Evolutionary conservation across 2,797 vertebrate genomes (phyloP).

Genomic region (Anniella stebbinsi): DNA sequence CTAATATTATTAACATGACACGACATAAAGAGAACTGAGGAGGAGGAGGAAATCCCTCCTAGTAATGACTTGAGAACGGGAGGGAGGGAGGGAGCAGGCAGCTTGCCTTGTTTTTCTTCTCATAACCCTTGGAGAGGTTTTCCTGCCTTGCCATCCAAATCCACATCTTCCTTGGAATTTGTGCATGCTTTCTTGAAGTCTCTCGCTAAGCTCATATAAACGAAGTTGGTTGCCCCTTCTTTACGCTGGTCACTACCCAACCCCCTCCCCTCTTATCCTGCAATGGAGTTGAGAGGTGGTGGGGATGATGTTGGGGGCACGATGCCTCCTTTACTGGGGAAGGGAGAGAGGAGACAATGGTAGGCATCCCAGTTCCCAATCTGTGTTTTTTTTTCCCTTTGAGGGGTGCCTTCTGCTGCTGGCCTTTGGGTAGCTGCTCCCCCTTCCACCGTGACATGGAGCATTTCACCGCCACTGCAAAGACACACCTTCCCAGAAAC

Average conservation of each 20-base stretch:
- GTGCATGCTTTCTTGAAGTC: background rate
- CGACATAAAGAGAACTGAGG: slow-evolving; percentile 50
- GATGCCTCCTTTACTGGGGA: background rate
- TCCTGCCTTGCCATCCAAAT: background rate
- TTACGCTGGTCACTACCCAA: too few species aligned
- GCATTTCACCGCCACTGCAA: background rate
- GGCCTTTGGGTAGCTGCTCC: background rate
- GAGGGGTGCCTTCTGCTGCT: background rate
- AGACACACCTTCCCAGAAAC: too few species aligned
- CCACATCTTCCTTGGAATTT: background rate
- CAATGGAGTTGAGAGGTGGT: too few species aligned
- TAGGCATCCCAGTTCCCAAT: too few species aligned
- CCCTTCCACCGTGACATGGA: background rate
- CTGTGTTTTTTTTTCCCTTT: background rate
- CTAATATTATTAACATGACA: slow-evolving; percentile 64
- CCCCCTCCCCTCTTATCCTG: background rate
- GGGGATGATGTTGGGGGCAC: too few species aligned
- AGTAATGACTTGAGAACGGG: background rate
- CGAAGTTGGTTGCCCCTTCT: background rate
- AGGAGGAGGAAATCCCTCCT: slow-evolving; percentile 49
- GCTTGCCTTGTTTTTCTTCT: slow-evolving; percentile 21
- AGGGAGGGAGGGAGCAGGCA: too few species aligned
- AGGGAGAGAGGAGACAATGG: background rate
- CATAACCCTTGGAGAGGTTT: slow-evolving; percentile 46
- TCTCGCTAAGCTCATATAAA: background rate